These are phyloP conservation scores for Drosophila seclusa DNA, from an alignment of 2,888 invertebrate species.

Conservation along the genomic window DNA sequence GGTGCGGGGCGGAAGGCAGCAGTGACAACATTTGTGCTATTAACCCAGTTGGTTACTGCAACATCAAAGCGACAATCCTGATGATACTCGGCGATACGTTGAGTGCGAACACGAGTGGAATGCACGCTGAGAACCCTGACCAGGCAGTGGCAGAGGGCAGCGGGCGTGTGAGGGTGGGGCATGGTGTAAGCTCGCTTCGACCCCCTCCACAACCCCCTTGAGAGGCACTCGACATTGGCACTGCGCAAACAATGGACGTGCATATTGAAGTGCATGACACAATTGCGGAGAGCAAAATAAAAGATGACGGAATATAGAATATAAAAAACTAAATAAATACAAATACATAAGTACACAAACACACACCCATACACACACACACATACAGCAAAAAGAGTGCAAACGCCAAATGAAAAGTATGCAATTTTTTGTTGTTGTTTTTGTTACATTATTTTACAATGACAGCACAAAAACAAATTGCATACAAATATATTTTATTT, in stretches of 20 bases:
- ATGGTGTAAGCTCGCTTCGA: not conserved
- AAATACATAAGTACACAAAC: slow-evolving; percentile 13
- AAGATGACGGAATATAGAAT: slow-evolving; percentile 29
- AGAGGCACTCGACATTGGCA: slow-evolving; percentile 39
- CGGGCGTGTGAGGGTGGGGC: not conserved
- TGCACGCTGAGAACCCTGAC: slow-evolving; percentile 1
- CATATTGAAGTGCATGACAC: slow-evolving; percentile 63
- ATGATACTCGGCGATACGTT: slow-evolving; percentile 56
- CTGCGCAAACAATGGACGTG: slow-evolving; percentile 56
- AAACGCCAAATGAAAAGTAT: slow-evolving; percentile 49
- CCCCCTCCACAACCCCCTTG: not conserved
- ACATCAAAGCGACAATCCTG: slow-evolving; percentile 69
- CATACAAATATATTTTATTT: slow-evolving; percentile 55
- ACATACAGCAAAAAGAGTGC: slow-evolving; percentile 36
- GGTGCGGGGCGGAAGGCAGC: not conserved
- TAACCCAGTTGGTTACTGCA: slow-evolving; percentile 70
- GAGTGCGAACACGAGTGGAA: slow-evolving; percentile 45
- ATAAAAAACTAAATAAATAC: slow-evolving; percentile 35
- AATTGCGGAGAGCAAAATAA: slow-evolving; percentile 56
- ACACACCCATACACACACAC: not conserved
- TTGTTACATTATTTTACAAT: slow-evolving; percentile 30
- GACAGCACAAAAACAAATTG: slow-evolving; percentile 56
- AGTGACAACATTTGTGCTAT: slow-evolving; percentile 62
- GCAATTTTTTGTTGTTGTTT: slow-evolving; percentile 13
- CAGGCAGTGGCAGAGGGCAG: not conserved